Conservation (phyloP, 2,797 vertebrate genomes). For the Rhinophrynus dorsalis region DNA sequence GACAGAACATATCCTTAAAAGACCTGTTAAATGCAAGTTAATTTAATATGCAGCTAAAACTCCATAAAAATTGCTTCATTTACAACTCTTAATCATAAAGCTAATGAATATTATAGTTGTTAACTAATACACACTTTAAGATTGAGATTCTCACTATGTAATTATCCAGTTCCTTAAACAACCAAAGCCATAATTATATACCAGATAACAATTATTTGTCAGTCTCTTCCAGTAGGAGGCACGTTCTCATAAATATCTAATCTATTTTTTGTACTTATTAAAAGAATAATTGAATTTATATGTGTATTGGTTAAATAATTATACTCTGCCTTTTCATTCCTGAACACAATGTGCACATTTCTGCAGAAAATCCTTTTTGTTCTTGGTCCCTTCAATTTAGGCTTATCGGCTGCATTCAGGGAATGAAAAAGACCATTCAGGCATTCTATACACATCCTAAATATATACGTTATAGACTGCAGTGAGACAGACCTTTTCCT, state of each 20-base stretch:
- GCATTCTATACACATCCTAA: slow-evolving; percentile 24
- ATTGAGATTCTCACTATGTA: not conserved
- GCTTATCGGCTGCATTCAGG: slow-evolving; percentile 10
- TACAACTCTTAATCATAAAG: no score
- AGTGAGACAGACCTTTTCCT: slow-evolving; percentile 18
- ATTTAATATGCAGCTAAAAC: no score
- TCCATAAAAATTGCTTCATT: no score
- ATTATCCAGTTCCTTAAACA: not conserved
- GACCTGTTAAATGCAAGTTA: no score
- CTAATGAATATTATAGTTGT: no score
- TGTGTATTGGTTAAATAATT: not conserved
- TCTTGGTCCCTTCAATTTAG: not conserved
- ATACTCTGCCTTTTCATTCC: not conserved
- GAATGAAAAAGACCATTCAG: slow-evolving; percentile 2
- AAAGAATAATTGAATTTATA: not conserved
- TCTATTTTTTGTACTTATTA: not conserved
- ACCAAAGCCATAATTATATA: not conserved
- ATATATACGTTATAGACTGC: slow-evolving; percentile 7
- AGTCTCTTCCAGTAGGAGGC: not conserved
- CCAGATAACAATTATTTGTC: not conserved
- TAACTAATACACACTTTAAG: not conserved
- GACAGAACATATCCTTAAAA: no score
- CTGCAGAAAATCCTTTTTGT: slow-evolving; percentile 8
- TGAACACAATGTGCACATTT: not conserved
- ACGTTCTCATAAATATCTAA: slow-evolving; percentile 11